Base-by-base conservation (phyloP, 2,113 vertebrate species). In the Athene noctua region DNA sequence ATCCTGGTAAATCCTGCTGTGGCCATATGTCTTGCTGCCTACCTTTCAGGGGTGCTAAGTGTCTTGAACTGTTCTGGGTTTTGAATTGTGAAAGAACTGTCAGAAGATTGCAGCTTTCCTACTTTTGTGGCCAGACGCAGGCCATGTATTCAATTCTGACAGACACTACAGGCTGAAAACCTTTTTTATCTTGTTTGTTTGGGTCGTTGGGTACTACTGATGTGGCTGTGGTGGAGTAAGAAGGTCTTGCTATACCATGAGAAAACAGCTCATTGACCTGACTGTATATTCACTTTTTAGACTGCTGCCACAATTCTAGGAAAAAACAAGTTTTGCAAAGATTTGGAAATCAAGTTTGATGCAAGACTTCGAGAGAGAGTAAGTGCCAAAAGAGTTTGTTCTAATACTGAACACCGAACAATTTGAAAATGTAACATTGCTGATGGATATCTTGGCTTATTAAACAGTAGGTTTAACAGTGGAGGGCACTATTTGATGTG, bases 281-380 rank as follows among this genome's bases (percentile, higher is more conserved):
- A 66, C 32, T 88, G 1, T 86, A 4, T 88, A 27, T 95, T 97
- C 91, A 68, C 30, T 82, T 95, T 93, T 91, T 96, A 99, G 99
- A 99, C 99, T 4, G 98, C 99, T 82, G 98, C 98, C 79, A 96
- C 98, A 27, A 99, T 99, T 97, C 92, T 99, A 96, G 98, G 94
- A 88, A 98, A 98, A 94, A 99, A 97, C 90, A 96, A 96, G 66
- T 98, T 98, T 94, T 98, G 98, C 88, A 98, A 97, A 94, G 98
- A 97, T 59, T 82, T 98, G 84, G 97, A 98, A 92, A 98, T 99
- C 90, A 96, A 98, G 42, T 98, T 97, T 71, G 99, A 99, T 83
- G 95, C 98, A 40, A 98, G 99, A 97, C 99, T 99, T 88, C 98
- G 99, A 93, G 99, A 99, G 95, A 98, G 99, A 97, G 99, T 99